Conservation (phyloP, 2,113 vertebrate genomes). For the Ameiurus melas region DNA sequence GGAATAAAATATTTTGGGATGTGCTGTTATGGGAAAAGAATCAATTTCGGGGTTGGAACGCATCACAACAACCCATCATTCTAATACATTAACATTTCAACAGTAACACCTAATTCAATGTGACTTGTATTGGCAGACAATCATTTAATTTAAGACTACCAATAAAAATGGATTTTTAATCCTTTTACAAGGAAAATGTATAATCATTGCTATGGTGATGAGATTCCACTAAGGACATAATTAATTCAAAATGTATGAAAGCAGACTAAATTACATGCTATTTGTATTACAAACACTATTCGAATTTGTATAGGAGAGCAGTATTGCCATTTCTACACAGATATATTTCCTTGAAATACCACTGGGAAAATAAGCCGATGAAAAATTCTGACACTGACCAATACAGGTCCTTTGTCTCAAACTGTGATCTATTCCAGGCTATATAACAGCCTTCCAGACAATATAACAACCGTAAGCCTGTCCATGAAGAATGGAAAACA, state of each 20-base stretch:
- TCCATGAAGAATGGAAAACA: conserved; percentile 52
- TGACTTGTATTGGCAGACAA: not conserved
- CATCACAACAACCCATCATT: not conserved
- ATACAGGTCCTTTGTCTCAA: conserved; percentile 31
- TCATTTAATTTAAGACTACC: not conserved
- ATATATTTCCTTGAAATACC: conserved; percentile 24
- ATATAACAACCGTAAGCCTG: conserved; percentile 14
- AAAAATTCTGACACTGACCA: conserved; percentile 36
- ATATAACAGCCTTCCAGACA: conserved; percentile 12
- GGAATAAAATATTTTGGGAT: not conserved
- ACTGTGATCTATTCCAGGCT: conserved; percentile 31
- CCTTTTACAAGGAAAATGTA: not conserved
- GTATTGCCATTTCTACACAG: conserved; percentile 7
- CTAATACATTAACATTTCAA: not conserved
- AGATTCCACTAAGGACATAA: conserved; percentile 13
- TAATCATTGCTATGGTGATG: not conserved
- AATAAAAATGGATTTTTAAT: too few relatives aligned
- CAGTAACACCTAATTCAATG: not conserved
- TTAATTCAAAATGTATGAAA: not conserved
- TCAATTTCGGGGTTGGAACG: not conserved
- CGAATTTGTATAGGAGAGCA: not conserved
- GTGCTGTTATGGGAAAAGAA: not conserved
- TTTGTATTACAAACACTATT: conserved; percentile 18
- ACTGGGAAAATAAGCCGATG: conserved; percentile 39
- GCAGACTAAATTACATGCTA: not conserved